These are phyloP conservation scores for Conus betulinus DNA, from an alignment of 1,140 invertebrate genomes.

Conservation along the genomic window DNA sequence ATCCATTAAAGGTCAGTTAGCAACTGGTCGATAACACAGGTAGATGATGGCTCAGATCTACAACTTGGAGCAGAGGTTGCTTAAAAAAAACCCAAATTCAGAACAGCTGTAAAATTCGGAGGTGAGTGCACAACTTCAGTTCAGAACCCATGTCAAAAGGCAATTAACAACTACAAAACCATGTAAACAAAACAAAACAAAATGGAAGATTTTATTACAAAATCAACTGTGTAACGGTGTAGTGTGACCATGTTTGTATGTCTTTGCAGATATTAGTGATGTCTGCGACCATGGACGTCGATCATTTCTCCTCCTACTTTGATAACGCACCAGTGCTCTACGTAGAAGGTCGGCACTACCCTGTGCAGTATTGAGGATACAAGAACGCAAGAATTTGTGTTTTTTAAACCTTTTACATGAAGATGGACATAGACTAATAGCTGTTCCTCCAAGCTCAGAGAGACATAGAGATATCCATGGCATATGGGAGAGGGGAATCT, in stretches of 20 bases:
- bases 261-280: constrained; percentile 74
- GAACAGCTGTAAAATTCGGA: too few species aligned
- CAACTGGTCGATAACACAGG: not conserved
- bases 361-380: constrained; percentile 79
- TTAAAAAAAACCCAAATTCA: too few species aligned
- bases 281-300: constrained; percentile 81
- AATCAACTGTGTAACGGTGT: too few species aligned
- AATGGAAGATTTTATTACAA: too few species aligned
- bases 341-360: constrained; percentile 91
- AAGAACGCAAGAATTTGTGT: not conserved
- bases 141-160: too few species aligned
- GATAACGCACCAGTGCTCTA: constrained; percentile 90
- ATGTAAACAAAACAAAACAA: too few species aligned
- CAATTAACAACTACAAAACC: too few species aligned
- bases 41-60: not conserved
- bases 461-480: too few species aligned
- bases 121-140: too few species aligned
- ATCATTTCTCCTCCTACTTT: constrained; percentile 94
- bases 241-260: not conserved
- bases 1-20: constrained; percentile 64
- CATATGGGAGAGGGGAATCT: too few species aligned
- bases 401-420: constrained; percentile 80
- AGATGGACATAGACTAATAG: too few species aligned
- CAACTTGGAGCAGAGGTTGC: not conserved
- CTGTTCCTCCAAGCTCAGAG: too few species aligned